Evolutionary conservation across 2,888 invertebrate species (phyloP).

Genomic region (Fabriciana adippe): DNA sequence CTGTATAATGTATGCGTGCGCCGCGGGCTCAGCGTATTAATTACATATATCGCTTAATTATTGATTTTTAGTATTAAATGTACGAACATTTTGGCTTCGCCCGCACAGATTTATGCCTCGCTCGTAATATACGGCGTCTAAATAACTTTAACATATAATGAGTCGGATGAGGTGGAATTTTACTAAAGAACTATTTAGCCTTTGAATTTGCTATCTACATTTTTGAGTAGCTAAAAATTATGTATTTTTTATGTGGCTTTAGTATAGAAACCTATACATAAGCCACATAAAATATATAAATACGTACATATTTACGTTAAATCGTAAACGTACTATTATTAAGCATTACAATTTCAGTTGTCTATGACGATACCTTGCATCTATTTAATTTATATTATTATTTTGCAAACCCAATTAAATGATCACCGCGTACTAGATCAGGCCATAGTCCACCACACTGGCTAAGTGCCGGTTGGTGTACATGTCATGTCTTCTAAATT

Average conservation of each 20-base stretch:
- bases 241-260: not conserved
- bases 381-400: no score
- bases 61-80: conserved; percentile 80
- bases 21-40: conserved; percentile 65
- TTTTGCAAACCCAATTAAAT: no score
- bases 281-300: no score
- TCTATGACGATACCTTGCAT: no score
- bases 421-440: no score
- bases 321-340: no score
- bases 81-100: conserved; percentile 56
- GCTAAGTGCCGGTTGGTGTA: no score
- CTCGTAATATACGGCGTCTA: conserved; percentile 44
- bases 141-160: conserved; percentile 40
- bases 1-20: conserved; percentile 58
- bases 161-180: conserved; percentile 28
- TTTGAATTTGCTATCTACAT: conserved; percentile 10
- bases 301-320: no score
- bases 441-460: no score
- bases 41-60: conserved; percentile 79
- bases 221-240: not conserved
- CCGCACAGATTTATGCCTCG: conserved; percentile 49
- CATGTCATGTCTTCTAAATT: no score
- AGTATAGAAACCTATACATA: not conserved
- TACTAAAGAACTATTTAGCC: conserved; percentile 11
- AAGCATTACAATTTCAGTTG: no score